Evolutionary conservation across 1,140 invertebrate genomes (phyloP).

Genomic region (Drosophila malerkotliana): DNA sequence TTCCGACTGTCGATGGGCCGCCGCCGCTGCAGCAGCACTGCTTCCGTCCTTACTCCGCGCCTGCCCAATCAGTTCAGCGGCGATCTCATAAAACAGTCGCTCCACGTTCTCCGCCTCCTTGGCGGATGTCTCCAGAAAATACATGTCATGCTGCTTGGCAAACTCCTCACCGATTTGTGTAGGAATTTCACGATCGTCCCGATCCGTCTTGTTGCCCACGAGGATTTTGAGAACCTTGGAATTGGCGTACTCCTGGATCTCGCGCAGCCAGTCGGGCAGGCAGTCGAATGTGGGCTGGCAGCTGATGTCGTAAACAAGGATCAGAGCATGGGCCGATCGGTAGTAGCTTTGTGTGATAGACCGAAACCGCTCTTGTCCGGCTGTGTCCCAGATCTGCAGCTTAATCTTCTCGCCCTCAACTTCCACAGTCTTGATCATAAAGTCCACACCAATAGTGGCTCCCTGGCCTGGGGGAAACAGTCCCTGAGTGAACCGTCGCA

Average conservation of each 20-base stretch:
- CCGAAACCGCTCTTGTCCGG: conserved; percentile 96
- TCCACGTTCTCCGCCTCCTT: conserved; percentile 99
- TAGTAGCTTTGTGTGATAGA: conserved; percentile 98
- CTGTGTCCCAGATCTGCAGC: conserved; percentile 97
- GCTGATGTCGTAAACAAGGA: conserved; percentile 98
- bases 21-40: conserved; percentile 59
- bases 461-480: conserved; percentile 98
- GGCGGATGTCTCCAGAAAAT: conserved; percentile 98
- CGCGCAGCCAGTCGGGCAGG: conserved; percentile 96
- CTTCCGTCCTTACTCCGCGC: conserved; percentile 76
- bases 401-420: conserved; percentile 99
- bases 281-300: conserved; percentile 98
- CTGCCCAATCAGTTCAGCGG: conserved; percentile 94
- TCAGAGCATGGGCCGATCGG: conserved; percentile 97
- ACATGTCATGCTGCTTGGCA: conserved; percentile 97
- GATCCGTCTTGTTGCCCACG: conserved; percentile 98
- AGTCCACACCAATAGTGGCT: conserved; percentile 99
- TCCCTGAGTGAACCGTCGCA: conserved; percentile 95
- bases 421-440: conserved; percentile 99
- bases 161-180: conserved; percentile 97
- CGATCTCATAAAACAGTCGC: conserved; percentile 97
- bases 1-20: conserved; percentile 57
- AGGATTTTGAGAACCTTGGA: conserved; percentile 96
- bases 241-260: conserved; percentile 98
- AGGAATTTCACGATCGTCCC: conserved; percentile 97